Evolutionary conservation across 2,888 invertebrate species (phyloP), one percentile per base, ranked within the genome.

Genomic region (Eucera pruinosa): DNA sequence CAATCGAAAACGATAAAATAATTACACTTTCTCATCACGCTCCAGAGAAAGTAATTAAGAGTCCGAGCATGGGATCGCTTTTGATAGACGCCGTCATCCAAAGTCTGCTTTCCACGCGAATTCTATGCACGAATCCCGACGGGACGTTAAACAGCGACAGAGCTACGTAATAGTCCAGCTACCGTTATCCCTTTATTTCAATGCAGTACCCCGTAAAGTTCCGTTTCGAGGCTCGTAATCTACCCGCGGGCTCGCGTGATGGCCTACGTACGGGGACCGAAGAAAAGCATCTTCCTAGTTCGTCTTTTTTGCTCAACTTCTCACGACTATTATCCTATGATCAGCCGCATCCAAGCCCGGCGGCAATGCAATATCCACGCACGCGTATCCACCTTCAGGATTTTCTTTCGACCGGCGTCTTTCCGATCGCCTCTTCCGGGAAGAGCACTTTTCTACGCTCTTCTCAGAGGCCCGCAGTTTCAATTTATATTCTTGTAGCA

Each of bases 291-390:
- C 68, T 67, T 72, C 55, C 62, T 54, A 30, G 54, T 60, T 72
- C 61, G 65, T 70, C 74, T 27, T 55, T 81, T 77, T 77, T 33
- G 69, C 55, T 69, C 72, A 80, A 64, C 69, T 80, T 82, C 82
- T 82, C 81, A 72, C 77, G 79, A 74, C 81, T 61, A 83, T 83
- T 85, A 85, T 86, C 83, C 80, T 70, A 71, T 65, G 80, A 86
- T 84, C 81, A 78, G 67, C 78, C 78, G 72, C 78, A 71, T 76
- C 80, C 78, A 71, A 75, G 52, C 69, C 82, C 76, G 58, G 61
- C 66, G 69, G 82, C 84, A 62, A 4, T 62, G 62, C 62, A 79
- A 81, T 81, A 83, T 74, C 71, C 77, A 80, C 54, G 69, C 66
- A 72, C 80, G 76, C 74, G 69, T 61, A 81, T 76, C 81, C 83